Conservation (phyloP, 2,113 vertebrate genomes). For the Platysternon megacephalum region DNA sequence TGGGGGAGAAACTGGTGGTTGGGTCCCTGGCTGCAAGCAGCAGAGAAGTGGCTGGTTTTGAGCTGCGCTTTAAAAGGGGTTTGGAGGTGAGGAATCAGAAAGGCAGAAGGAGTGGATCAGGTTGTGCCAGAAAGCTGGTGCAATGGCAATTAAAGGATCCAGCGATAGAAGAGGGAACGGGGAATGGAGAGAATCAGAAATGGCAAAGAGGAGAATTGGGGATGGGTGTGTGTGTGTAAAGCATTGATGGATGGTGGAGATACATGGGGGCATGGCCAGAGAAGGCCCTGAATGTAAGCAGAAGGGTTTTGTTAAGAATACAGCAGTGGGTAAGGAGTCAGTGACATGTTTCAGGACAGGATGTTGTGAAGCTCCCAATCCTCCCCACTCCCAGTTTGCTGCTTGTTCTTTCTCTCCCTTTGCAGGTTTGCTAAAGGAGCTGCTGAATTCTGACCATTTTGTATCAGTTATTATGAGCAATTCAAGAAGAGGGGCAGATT, state of each 20-base stretch:
- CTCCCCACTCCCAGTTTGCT: neutral
- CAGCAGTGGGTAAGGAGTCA: neutral
- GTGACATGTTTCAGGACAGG: neutral
- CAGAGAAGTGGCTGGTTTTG: neutral
- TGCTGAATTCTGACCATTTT: slow-evolving; percentile 85
- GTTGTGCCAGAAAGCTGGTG: neutral
- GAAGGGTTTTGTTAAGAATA: neutral
- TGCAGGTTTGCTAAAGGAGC: slow-evolving; percentile 88
- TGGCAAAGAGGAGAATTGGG: neutral
- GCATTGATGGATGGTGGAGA: neutral
- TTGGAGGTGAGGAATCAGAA: neutral
- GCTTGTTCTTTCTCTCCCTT: neutral
- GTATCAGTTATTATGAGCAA: slow-evolving; percentile 90
- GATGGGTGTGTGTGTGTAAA: rapidly evolving
- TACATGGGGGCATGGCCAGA: neutral
- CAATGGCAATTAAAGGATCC: neutral
- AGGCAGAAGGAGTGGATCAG: neutral
- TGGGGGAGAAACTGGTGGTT: neutral
- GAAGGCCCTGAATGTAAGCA: neutral
- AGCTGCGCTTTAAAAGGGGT: neutral
- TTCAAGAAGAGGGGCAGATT: slow-evolving; percentile 49
- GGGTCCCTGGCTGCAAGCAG: neutral
- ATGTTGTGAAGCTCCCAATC: neutral
- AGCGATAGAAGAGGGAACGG: neutral
- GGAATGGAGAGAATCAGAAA: neutral